Base-by-base conservation (phyloP, 2,797 vertebrate species). In the Gastrophryne carolinensis region DNA sequence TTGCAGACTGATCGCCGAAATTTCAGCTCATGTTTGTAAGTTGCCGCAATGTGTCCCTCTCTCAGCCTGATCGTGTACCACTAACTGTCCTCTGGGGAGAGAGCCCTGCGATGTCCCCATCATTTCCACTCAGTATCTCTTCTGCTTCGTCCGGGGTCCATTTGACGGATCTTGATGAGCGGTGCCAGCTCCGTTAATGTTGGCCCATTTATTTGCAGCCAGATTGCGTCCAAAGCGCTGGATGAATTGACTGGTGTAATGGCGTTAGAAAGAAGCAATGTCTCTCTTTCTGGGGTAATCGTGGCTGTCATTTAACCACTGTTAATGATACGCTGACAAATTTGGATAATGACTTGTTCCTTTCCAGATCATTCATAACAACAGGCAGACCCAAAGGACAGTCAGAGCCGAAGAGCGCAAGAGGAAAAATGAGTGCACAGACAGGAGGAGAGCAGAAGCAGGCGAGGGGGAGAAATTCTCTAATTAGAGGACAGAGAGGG, bases 251-350 rank as follows among this genome's bases (percentile, higher is more conserved):
- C 58, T 70, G 3, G 27, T 50, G 68, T 30, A 58, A 30, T n/a
- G 7, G 37, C 8, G 67, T 58, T 27, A 30, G 67, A 35, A 65
- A 37, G 50, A 23, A 35, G 58, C 58, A 68, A 72, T 78, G 60
- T 78, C 75, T 78, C 75, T 78, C 60, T 78, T 65, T 60, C 67
- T 53, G 19, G 27, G 57, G 24, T 78, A 78, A 78, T 78, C 61
- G n/a, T 61, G 58, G 67, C 75, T 78, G 75, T 78, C 75, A 71
- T 50, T 78, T 72, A 78, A 78, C 75, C 26, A 52, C 75, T 72
- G 68, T 27, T 78, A 78, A 78, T 78, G 75, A 78, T 78, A 58
- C 61, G 72, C 62, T 71, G 75, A 78, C 75, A 72, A 65, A 72
- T 78, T 65, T 52, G 60, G 75, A 57, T 78, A 78, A 78, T 78